Evolutionary conservation across 1,140 invertebrate genomes (phyloP), one percentile per base, ranked within the genome.

Genomic region (Tetraneura akinire): DNA sequence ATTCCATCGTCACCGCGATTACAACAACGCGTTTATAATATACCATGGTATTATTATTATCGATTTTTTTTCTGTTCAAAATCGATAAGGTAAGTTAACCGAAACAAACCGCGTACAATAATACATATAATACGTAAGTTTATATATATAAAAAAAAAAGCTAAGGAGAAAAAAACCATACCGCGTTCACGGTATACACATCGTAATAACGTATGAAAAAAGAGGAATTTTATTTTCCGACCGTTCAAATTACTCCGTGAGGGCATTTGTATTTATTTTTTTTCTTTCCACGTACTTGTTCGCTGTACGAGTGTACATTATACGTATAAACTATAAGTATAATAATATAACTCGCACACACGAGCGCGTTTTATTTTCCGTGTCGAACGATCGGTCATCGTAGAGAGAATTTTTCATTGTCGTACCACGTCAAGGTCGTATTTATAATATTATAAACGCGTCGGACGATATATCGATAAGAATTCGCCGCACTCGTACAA

Each of bases 361-460:
- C n/a, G n/a, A n/a, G n/a, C n/a, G 32, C 32, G 60, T 62, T 9
- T 62, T 62, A 62, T 32, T 64, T 64, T 64, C 32, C 62, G 18
- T 64, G 32, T 64, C 32, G 62, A 14, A 21, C 9, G 29, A 64
- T 37, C 6, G 8, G 16, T 62, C 60, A 14, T 29, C 16, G 60
- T 37, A 45, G 32, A 45, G 64, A 66, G 37, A 21, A 66, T 42
- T 66, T 42, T 66, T 66, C 64, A 66, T 66, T 66, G 64, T 66
- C 37, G n/a, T 66, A n/a, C n/a, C 0, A 16, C 42, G 14, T 45
- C 64, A 66, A 66, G 64, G 64, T 45, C 64, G n/a, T 5, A 18
- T 18, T 26, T 60, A 32, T 62, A 62, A 62, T 62, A 62, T 62
- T 13, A n/a, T n/a, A 62, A 16, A 21, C 51, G 5, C 21, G 37